Percentiles rank a stretch among this genome's conserved stretches.
Evolutionary conservation across 1,140 invertebrate species (phyloP).

Genomic region (Leptinotarsa lineolata): DNA sequence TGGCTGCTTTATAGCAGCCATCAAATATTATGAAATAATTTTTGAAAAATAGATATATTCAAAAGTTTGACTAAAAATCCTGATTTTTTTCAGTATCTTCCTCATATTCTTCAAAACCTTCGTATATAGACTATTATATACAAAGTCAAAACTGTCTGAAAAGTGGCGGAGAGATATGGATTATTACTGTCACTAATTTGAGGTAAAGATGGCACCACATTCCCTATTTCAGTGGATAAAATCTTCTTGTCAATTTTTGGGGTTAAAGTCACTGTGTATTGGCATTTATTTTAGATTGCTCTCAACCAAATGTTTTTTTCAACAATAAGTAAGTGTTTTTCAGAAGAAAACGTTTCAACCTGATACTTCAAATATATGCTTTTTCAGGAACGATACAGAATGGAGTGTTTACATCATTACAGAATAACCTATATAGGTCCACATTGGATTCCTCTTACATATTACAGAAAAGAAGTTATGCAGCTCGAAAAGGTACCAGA

Average conservation of each 20-base stretch:
- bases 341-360: neutral
- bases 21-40: neutral
- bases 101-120: neutral
- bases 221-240: neutral
- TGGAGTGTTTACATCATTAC: neutral
- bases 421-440: constrained; percentile 16
- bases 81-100: neutral
- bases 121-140: too few species aligned
- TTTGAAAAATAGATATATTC: too few species aligned
- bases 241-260: neutral
- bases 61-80: neutral
- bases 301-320: neutral
- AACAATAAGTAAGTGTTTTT: neutral
- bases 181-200: neutral
- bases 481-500: constrained; percentile 76
- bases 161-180: neutral
- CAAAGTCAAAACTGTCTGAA: neutral
- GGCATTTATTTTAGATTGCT: neutral
- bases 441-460: constrained; percentile 11
- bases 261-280: neutral
- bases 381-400: constrained; percentile 10
- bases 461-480: constrained; percentile 55
- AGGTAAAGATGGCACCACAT: neutral
- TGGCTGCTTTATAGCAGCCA: too few species aligned
- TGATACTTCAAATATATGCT: neutral